Conservation (phyloP, 1,140 invertebrate species). For the Drosophila prosaltans region DNA sequence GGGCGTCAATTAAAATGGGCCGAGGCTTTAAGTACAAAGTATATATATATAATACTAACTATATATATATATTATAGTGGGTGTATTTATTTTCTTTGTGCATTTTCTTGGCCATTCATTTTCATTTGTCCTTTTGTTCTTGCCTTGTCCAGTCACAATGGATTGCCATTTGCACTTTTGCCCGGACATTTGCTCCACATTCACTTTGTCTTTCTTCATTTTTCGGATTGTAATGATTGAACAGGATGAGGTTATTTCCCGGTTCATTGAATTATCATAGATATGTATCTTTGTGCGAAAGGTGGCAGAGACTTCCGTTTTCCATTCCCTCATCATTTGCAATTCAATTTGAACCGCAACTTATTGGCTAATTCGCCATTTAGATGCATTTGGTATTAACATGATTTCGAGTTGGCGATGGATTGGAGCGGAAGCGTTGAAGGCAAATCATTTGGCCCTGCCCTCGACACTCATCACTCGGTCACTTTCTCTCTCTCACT, state of each 20-base stretch:
- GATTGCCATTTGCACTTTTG: constrained; percentile 31
- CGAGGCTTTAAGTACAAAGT: constrained; percentile 35
- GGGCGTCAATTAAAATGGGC: constrained; percentile 61
- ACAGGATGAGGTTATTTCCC: constrained; percentile 5
- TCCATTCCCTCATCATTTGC: neutral
- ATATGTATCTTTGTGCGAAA: neutral
- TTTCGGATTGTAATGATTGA: neutral
- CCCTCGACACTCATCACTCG: neutral
- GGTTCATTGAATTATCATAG: constrained; percentile 4
- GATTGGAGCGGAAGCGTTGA: neutral
- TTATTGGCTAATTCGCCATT: neutral
- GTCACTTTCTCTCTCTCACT: neutral
- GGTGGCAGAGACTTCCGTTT: neutral
- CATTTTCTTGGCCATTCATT: constrained; percentile 15
- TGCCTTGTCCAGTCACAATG: constrained; percentile 6
- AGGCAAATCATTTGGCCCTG: neutral
- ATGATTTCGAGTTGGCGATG: constrained; percentile 9
- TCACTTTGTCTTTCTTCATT: neutral
- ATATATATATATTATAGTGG: neutral
- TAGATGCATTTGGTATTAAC: constrained; percentile 5
- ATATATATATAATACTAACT: neutral
- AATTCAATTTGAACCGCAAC: neutral
- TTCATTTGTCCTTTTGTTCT: neutral
- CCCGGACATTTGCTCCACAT: constrained; percentile 6
- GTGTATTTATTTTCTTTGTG: constrained; percentile 3